Evolutionary conservation across 2,797 vertebrate species (phyloP), one percentile per base, ranked within the genome.

Genomic region (Picus viridis): DNA sequence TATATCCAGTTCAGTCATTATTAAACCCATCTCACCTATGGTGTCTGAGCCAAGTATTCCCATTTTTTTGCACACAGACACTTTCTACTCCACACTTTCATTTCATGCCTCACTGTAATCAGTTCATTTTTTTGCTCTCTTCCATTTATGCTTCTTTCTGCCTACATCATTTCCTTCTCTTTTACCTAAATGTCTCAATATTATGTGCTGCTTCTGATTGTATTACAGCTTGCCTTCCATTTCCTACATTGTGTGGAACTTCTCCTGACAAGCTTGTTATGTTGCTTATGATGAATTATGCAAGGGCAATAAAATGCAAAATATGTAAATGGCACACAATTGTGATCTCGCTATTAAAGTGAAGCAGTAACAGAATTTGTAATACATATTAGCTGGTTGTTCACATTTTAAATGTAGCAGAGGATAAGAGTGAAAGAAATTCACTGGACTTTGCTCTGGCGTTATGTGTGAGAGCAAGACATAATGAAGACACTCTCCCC

Each of bases 231-330:
- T 4, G 5, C 47, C 70, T 89, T 91, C 53, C 68, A 89, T 92
- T 86, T 95, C 92, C 85, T 84, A 83, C 76, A 95, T 95, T 89
- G 89, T 92, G 51, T 2, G 2, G 68, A 92, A 93, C 54, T 93
- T 92, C 83, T 86, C 36, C 85, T 82, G 89, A 86, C 89, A 95
- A 68, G 20, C 83, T 76, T 81, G 56, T 90, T 96, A 73, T 62
- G 47, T 69, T 94, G 90, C 76, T 90, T 80, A 84, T 43, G 83
- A 95, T 95, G 92, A 96, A 93, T 93, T 96, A 95, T 92, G 90
- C 93, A 95, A 86, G 61, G 95, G 89, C 70, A 90, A 90, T 94
- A 94, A 94, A 94, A 94, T 92, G 86, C 89, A 89, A 95, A 96
- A 95, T 93, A 94, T 92, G 86, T 94, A 95, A 93, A 92, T 94